Evolutionary conservation across 1,140 invertebrate species (phyloP), one percentile per base, ranked within the genome.

Genomic region (Drosophila biarmipes): DNA sequence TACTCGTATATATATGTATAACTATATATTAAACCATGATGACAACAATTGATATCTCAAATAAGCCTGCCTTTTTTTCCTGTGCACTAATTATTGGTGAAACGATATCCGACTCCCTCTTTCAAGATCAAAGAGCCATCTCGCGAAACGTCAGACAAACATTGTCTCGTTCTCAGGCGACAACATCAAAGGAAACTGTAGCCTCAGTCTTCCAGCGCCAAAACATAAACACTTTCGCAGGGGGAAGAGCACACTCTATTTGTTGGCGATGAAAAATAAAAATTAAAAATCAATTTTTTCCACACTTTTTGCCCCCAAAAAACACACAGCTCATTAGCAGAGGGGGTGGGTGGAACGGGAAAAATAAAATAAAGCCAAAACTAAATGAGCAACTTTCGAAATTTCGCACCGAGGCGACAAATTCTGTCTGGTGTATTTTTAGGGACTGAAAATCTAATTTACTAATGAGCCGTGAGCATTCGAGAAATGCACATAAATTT

Each of bases 151-250:
- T 69, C 75, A 80, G 64, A 52, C 76, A 63, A 76, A 87, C 84
- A 87, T 82, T 82, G 78, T 82, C 68, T 74, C 63, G 43, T 14
- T 46, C 59, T 54, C 19, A 45, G 38, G 53, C 46, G 75, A 62
- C 43, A 54, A 87, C 78, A 73, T 87, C 82, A 87, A 87, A 87
- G 84, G 84, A 87, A 87, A 87, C 63, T 71, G 40, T 89, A 87
- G 78, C 61, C 66, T 77, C 78, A 73, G 84, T 87, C 82, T 87
- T 87, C 79, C 73, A 62, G 61, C 46, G 55, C 62, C 79, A 58
- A 76, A 76, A 79, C 75, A 87, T 89, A 87, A 89, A 87, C 84
- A 87, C 57, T 52, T 29, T 38, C 10, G 6, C n/a, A 10, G 48
- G 48, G 35, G 49, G 45, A 37, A 52, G 42, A 37, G n/a, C 10